Percentiles rank a stretch among this genome's conserved stretches.
phyloP scores from a whole-genome alignment of 1,140 invertebrate species.

The Muscidifurax raptorellus region DNA sequence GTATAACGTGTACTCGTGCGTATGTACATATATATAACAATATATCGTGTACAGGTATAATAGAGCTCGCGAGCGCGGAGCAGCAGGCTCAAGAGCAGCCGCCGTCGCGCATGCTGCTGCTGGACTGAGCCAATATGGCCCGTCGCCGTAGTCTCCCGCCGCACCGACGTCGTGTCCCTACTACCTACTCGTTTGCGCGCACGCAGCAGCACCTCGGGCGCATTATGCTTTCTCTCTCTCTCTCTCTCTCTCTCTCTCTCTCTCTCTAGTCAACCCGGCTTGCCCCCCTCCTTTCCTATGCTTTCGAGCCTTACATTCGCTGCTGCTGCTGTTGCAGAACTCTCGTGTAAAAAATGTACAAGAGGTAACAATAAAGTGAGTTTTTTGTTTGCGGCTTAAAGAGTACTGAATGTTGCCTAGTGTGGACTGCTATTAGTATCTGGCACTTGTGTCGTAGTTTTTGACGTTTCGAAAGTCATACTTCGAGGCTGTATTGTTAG shows the following conservation, averaged over 20 bases:
- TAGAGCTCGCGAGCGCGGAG: constrained; percentile 58
- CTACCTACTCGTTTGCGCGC: background rate
- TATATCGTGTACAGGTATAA: no score
- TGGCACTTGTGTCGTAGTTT: no score
- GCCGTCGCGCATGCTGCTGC: constrained; percentile 61
- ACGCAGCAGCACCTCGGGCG: constrained; percentile 14
- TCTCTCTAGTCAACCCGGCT: background rate
- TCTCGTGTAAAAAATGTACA: background rate
- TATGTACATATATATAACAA: background rate
- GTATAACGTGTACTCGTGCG: background rate
- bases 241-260: constrained; percentile 4
- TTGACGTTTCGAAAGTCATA: no score
- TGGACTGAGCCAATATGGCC: constrained; percentile 57
- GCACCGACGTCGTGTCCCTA: constrained; percentile 17
- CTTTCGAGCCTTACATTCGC: background rate
- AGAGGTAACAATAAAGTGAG: background rate
- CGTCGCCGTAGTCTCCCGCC: constrained; percentile 1
- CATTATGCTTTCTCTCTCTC: constrained; percentile 19
- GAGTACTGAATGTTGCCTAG: no score
- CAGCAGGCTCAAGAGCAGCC: constrained; percentile 36
- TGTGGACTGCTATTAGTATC: no score
- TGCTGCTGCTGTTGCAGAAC: background rate
- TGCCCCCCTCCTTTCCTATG: background rate
- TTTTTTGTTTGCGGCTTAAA: no score
- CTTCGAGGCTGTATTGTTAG: no score